These are phyloP conservation scores for Solenodon paradoxus DNA, from an alignment of 2,113 vertebrate genomes.

Conservation along the genomic window DNA sequence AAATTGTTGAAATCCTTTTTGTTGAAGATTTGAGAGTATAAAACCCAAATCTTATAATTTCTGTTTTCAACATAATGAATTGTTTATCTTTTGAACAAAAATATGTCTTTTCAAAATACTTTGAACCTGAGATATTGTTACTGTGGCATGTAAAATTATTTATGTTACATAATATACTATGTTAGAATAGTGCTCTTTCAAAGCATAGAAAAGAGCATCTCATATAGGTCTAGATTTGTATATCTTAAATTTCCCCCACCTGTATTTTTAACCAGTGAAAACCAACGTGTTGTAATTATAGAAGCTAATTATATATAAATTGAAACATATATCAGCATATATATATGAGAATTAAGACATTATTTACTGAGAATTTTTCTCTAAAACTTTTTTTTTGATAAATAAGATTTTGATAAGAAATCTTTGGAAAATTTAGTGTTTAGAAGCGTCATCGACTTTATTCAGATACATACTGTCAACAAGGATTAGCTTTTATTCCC, in stretches of 20 bases:
- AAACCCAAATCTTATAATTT: not conserved
- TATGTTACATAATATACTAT: not conserved
- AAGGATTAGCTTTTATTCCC: slow-evolving; percentile 21
- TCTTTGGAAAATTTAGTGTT: not conserved
- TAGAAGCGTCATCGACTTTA: not conserved
- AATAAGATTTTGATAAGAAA: not conserved
- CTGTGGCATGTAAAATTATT: not conserved
- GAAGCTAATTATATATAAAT: not conserved
- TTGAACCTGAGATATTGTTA: not conserved
- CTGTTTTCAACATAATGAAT: not conserved
- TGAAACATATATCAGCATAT: not conserved
- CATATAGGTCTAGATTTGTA: not conserved
- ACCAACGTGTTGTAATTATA: not conserved
- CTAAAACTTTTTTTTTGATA: not conserved
- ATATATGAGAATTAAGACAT: not conserved
- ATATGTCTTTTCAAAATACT: not conserved
- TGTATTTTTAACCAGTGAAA: not conserved
- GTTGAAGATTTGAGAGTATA: not conserved
- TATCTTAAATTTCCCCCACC: not conserved
- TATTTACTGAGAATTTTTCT: not conserved
- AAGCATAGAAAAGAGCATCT: not conserved
- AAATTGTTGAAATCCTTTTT: not conserved
- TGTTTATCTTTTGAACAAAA: not conserved
- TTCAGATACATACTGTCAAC: not conserved
- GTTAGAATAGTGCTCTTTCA: not conserved